Evolutionary conservation across 2,113 vertebrate species (phyloP), one percentile per base, ranked within the genome.

Genomic region (Narcine bancroftii): DNA sequence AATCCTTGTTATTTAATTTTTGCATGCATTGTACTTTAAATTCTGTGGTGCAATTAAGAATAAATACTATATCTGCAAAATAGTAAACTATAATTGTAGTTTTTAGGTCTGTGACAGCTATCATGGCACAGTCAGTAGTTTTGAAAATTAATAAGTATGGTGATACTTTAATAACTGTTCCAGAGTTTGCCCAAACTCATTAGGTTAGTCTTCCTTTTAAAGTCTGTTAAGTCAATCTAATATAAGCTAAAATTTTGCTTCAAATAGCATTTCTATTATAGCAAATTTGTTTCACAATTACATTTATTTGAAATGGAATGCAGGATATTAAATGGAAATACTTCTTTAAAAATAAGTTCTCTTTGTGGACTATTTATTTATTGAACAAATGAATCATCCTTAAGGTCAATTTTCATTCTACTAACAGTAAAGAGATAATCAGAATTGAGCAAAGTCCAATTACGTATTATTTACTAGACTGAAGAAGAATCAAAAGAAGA

Each of bases 91-190:
- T 91, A 98, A 99, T 98, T 99, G 97, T 97, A 99, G 97, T 98
- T 97, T n/a, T 98, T 97, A 97, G 96, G 97, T 97, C 98, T 98
- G 98, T 99, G 98, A 98, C 98, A 97, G 98, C 97, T 97, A 98
- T 98, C 98, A 98, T 96, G 97, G 97, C 97, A 97, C 97, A 97
- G 97, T 97, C 96, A 97, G 97, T 98, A 98, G 97, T 98, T 99
- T 97, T 97, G 97, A 97, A 99, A 98, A 98, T 98, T 99, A 99
- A 99, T 99, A 98, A 99, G 97, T 98, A 98, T 97, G 98, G 98
- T 98, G 97, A 98, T 98, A 97, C 98, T 98, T 98, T 97, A 98
- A 98, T 98, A 97, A 98, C 97, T 98, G 98, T 99, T 99, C 98
- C 98, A 98, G 97, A 97, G 96, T 98, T 97, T 99, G 98, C 97